Evolutionary conservation across 2,888 invertebrate genomes (phyloP).

Genomic region (Tortrix viridana): DNA sequence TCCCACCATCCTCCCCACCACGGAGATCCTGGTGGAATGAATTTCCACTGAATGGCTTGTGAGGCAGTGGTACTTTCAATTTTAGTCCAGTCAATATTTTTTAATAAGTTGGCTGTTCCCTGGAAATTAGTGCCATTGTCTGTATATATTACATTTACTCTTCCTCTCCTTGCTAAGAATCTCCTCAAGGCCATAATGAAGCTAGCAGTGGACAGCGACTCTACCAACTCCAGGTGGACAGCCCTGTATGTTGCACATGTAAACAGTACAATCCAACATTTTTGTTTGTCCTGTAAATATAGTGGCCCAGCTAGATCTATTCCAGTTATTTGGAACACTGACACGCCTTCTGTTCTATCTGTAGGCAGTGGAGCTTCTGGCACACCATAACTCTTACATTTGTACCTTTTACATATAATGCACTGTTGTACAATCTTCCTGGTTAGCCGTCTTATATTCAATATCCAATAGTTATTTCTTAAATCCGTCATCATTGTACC

Average conservation of each 20-base stretch:
- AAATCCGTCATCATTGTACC: too few species aligned
- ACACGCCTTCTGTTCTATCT: neutral
- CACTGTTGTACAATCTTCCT: neutral
- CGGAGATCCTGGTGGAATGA: neutral
- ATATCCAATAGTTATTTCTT: too few species aligned
- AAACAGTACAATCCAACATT: constrained; percentile 15
- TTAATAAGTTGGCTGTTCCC: neutral
- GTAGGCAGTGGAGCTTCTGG: constrained; percentile 6
- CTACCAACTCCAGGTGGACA: constrained; percentile 5
- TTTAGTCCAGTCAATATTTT: neutral
- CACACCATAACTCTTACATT: neutral
- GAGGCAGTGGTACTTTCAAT: neutral
- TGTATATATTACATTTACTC: neutral
- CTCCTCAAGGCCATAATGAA: neutral
- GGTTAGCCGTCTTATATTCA: too few species aligned
- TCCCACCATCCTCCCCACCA: constrained; percentile 3
- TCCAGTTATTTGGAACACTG: constrained; percentile 9
- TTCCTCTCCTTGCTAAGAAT: constrained; percentile 17
- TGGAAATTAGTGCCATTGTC: constrained; percentile 22
- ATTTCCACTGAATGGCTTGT: neutral
- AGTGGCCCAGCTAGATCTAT: constrained; percentile 15
- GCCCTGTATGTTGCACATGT: constrained; percentile 19
- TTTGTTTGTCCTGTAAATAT: neutral
- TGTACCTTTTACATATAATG: neutral
- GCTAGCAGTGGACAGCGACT: neutral